These are phyloP conservation scores for Cettia cetti DNA, from an alignment of 2,113 vertebrate species.

Conservation along the genomic window DNA sequence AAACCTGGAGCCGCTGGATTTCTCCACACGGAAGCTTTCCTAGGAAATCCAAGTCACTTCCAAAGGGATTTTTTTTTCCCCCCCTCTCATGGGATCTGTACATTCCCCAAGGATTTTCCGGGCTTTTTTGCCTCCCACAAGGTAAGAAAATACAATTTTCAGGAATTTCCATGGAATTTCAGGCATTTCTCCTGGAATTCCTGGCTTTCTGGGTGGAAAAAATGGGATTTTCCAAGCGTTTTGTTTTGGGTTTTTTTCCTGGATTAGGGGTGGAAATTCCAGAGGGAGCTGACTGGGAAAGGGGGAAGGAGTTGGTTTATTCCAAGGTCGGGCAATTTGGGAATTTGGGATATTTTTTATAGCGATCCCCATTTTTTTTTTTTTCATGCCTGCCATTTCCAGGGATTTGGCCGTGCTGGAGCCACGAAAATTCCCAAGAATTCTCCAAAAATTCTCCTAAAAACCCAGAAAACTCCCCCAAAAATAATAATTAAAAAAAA, in stretches of 20 bases:
- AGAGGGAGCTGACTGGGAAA: neutral
- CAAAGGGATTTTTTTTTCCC: neutral
- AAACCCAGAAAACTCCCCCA: neutral
- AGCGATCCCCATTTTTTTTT: neutral
- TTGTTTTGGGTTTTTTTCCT: neutral
- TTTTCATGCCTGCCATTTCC: conserved; percentile 81
- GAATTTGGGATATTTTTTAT: conserved; percentile 29
- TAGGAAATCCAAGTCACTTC: neutral
- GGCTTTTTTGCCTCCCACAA: neutral
- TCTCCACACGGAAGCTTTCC: neutral
- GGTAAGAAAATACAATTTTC: neutral
- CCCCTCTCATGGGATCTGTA: neutral
- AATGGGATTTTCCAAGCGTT: neutral
- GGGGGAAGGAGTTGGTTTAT: neutral
- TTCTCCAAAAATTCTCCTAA: neutral
- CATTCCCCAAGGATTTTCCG: neutral
- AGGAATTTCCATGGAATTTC: neutral
- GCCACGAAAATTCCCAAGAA: neutral
- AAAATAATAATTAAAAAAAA: neutral
- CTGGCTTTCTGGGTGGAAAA: neutral
- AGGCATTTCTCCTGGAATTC: neutral
- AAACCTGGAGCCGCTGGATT: neutral
- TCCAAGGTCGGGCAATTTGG: neutral
- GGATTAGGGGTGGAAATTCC: neutral
- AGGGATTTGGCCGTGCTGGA: conserved; percentile 14